Evolutionary conservation across 2,113 vertebrate species (phyloP), one percentile per base, ranked within the genome.

Genomic region (Bufo bufo): DNA sequence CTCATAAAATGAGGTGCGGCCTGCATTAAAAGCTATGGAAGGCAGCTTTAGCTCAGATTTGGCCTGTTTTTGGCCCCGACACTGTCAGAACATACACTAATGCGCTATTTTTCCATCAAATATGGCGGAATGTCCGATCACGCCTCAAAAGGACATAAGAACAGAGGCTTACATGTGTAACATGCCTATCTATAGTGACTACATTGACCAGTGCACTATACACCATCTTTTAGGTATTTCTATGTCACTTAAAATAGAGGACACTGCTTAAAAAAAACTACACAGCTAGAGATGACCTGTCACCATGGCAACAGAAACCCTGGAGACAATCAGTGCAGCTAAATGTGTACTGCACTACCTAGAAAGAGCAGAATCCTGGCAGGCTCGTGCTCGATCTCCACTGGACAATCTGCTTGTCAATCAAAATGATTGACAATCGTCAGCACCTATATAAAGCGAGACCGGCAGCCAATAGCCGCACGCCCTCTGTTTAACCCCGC

Each of bases 271-370:
- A 66, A 66, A 66, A 58, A 10, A 23, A 20, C 71, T 47, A 74
- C 33, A 19, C 5, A 75, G 43, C 19, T 54, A 54, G n/a, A 6
- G 3, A 14, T 23, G 19, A 4, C 50, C 14, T 54, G 80, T 82
- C 59, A 4, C 82, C 82, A 84, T 84, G 82, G 82, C 33, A 54
- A 83, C 81, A 56, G 52, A 23, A 33, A 58, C 16, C 79, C 61
- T 54, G 47, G 47, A 12, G 20, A 59, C 78, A 59, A 75, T 50
- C 5, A 17, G 75, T 13, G 3, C 3, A n/a, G 47, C 19, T 12
- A 33, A 20, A 47, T 43, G 11, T 7, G 4, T 47, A 47, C 43
- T 47, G 17, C 4, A 17, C 80, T 63, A 65, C 43, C 59, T 65
- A 58, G 20, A 79, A 17, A 45, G 78, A 12, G 6, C 10, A 80